Evolutionary conservation across 2,888 invertebrate genomes (phyloP).

Genomic region (Linyphia triangularis): DNA sequence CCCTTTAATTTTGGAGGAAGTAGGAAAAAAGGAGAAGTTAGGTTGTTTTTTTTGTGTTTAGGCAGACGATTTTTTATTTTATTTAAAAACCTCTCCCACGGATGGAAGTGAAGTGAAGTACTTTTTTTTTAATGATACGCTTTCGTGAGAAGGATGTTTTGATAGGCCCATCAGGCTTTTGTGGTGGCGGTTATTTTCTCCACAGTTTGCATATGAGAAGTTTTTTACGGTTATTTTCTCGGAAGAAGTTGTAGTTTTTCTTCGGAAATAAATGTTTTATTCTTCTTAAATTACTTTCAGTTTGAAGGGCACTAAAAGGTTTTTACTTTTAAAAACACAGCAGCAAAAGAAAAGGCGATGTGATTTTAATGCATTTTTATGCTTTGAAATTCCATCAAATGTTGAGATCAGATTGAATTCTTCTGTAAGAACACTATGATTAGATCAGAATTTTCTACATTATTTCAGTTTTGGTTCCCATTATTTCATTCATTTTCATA

Average conservation of each 20-base stretch:
- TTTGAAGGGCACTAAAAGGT: constrained; percentile 35
- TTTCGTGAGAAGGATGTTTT: constrained; percentile 65
- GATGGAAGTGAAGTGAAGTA: background rate
- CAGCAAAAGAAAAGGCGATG: constrained; percentile 20
- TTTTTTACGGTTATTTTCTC: constrained; percentile 48
- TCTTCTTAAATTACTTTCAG: background rate
- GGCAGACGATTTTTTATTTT: background rate
- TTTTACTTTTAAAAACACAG: constrained; percentile 20
- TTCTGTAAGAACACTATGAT: constrained; percentile 11
- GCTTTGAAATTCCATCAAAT: constrained; percentile 42
- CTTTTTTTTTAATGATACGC: constrained; percentile 64
- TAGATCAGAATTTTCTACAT: constrained; percentile 4
- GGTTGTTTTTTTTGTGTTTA: constrained; percentile 22
- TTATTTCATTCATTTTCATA: background rate
- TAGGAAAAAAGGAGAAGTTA: constrained; percentile 16
- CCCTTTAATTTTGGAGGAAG: constrained; percentile 27
- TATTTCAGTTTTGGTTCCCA: constrained; percentile 3
- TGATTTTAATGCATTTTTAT: constrained; percentile 56
- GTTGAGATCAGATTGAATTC: constrained; percentile 37
- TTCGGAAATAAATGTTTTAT: constrained; percentile 16
- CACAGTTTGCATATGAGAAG: constrained; percentile 33
- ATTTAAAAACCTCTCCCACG: background rate
- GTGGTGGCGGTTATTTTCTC: constrained; percentile 41
- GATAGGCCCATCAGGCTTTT: constrained; percentile 55
- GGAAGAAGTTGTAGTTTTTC: background rate